Conservation (phyloP, 2,113 vertebrate species). For the Nothobranchius kuhntae region DNA sequence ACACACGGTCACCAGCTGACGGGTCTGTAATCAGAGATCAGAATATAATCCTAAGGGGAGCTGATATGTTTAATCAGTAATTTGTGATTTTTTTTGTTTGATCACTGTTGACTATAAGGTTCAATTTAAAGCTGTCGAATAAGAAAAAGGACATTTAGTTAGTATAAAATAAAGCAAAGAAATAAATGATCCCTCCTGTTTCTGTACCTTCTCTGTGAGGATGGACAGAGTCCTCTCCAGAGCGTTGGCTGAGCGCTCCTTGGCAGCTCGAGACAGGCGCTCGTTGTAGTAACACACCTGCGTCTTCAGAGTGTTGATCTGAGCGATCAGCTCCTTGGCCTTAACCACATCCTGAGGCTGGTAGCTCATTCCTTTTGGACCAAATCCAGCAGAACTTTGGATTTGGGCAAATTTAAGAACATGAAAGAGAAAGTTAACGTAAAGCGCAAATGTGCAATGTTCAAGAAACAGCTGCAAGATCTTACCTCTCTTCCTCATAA, state of each 20-base stretch:
- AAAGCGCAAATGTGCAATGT: neutral
- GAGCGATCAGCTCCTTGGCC: constrained; percentile 96
- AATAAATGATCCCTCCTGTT: neutral
- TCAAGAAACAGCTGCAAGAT: neutral
- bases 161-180: too few species aligned
- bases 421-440: neutral
- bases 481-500: constrained; percentile 95
- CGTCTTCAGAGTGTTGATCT: constrained; percentile 97
- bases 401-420: neutral
- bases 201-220: constrained; percentile 91
- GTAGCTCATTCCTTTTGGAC: constrained; percentile 87
- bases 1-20: constrained; percentile 94
- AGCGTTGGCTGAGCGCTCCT: constrained; percentile 93
- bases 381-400: constrained; percentile 79
- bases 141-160: too few species aligned
- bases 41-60: too few species aligned
- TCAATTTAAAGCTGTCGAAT: too few species aligned
- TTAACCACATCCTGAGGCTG: constrained; percentile 92
- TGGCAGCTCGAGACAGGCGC: constrained; percentile 92
- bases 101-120: too few species aligned
- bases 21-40: constrained; percentile 78
- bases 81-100: too few species aligned
- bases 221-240: constrained; percentile 95
- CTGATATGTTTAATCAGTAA: too few species aligned
- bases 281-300: constrained; percentile 98